Conservation (phyloP, 92 coral and sea anemone genomes). For the Heliopora coerulea region DNA sequence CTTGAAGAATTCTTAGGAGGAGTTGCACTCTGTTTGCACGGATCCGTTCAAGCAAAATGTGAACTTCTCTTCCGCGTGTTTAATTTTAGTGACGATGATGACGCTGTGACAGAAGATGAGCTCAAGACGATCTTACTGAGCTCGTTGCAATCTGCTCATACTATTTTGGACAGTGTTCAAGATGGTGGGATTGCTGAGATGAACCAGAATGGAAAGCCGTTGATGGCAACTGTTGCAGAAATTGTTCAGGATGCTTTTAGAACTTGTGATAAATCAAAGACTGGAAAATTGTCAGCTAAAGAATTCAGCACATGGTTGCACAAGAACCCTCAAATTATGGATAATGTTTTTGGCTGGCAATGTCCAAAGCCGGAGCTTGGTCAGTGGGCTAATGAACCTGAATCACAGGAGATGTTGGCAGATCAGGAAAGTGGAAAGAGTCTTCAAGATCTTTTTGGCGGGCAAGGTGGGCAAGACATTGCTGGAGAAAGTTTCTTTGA, state of each 20-base stretch:
- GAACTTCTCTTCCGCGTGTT: constrained; percentile 71
- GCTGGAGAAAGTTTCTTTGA: constrained; percentile 91
- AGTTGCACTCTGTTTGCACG: constrained; percentile 95
- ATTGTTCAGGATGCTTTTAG: constrained; percentile 87
- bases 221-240: constrained; percentile 75
- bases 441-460: constrained; percentile 33
- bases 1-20: constrained; percentile 97
- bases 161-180: constrained; percentile 77
- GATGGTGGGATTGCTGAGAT: constrained; percentile 44
- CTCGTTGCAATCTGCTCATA: constrained; percentile 90
- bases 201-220: constrained; percentile 52
- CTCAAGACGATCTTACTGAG: constrained; percentile 88
- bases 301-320: constrained; percentile 88
- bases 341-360: constrained; percentile 98
- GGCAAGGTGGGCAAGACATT: constrained; percentile 31
- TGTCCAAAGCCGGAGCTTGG: constrained; percentile 88
- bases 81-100: constrained; percentile 72
- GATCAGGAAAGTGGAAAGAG: constrained; percentile 14
- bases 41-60: constrained; percentile 92
- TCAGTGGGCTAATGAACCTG: constrained; percentile 29
- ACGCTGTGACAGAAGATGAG: constrained; percentile 94
- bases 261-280: constrained; percentile 75
- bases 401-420: neutral
- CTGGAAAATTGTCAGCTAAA: constrained; percentile 89
- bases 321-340: constrained; percentile 90